Base-by-base conservation (phyloP, 2,888 invertebrate genomes). In the Rotaria macrura region DNA sequence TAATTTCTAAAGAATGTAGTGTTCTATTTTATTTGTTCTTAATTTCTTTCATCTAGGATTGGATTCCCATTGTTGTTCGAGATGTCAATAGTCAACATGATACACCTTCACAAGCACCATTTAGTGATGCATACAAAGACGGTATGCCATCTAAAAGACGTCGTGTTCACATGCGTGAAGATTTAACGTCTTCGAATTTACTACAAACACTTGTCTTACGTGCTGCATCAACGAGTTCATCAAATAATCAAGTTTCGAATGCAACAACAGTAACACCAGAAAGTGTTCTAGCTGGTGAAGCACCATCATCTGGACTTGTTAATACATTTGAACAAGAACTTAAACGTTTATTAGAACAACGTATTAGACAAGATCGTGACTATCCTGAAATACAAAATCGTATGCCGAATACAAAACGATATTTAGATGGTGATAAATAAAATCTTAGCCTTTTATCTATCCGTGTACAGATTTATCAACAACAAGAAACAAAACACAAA, bases 161-260 rank as follows among this genome's bases (percentile, higher is more conserved):
- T 43, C 79, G 79, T 43, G 79, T 79, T n/a, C 43, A 79, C 43
- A 79, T 43, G 40, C 79, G 79, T 43, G 79, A 79, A 79, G 79
- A 79, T 43, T 79, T 79, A 43, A 79, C 79, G 3, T 79, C 79
- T 43, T n/a, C 79, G 12, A 43, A 79, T 79, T n/a, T 79, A 40
- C 14, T 79, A 43, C 40, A 79, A 43, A 79, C 40, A 40, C 23
- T 79, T 25, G 25, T 79, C n/a, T 96, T 96, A 7, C 99, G 95
- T 87, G 96, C 94, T 84, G 98, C 92, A 5, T 97, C 97, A 86
- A 99, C 97, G 91, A 99, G 98, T 86, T 99, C 99, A 87, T 34
- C 65, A 20, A 34, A 34, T 34, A 65, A 65, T 65, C 79, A 79
- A 25, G 14, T n/a, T 23, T n/a, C 79, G 43, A 79, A 79, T 79